Evolutionary conservation across 2,888 invertebrate genomes (phyloP), one percentile per base, ranked within the genome.

Genomic region (Euplagia quadripunctaria): DNA sequence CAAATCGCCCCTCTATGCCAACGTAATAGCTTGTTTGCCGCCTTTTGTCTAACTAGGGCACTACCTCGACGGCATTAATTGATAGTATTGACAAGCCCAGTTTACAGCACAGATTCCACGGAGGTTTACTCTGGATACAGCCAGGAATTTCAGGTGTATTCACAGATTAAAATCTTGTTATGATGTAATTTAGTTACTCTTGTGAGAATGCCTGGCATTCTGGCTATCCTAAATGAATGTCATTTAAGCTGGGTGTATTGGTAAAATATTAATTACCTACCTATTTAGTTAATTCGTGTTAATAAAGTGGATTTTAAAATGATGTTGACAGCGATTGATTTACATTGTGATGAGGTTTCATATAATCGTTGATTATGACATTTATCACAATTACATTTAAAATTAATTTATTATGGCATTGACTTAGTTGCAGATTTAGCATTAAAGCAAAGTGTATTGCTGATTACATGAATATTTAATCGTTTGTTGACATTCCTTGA

Each of bases 21-120:
- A 76, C 83, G 84, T 88, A 88, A 89, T 89, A 89, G 89, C 89
- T 88, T 89, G 91, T 89, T 91, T 87, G 88, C 86, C 83, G 88
- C 85, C 90, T 91, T 92, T 92, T 89, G 91, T 91, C 88, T 91
- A 92, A 90, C 89, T 93, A 87, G 93, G 90, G 90, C 92, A 91
- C 83, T 85, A 85, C 88, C 89, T 88, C 87, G 92, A 93, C 91
- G 92, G 88, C 90, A 90, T 91, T 93, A 93, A 91, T 93, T 92
- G 93, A 93, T 94, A 92, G 90, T 90, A 92, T 91, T 92, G 92
- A 91, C 91, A 90, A 89, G 85, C 86, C 84, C 78, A 83, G 86
- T 86, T 87, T 85, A 86, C 79, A 84, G 83, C 81, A 83, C 84
- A 87, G 85, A 86, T 86, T 87, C 88, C 83, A 83, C 74, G 73